phyloP scores from a whole-genome alignment of 2,888 invertebrate species.

The Parascotia fuliginaria region DNA sequence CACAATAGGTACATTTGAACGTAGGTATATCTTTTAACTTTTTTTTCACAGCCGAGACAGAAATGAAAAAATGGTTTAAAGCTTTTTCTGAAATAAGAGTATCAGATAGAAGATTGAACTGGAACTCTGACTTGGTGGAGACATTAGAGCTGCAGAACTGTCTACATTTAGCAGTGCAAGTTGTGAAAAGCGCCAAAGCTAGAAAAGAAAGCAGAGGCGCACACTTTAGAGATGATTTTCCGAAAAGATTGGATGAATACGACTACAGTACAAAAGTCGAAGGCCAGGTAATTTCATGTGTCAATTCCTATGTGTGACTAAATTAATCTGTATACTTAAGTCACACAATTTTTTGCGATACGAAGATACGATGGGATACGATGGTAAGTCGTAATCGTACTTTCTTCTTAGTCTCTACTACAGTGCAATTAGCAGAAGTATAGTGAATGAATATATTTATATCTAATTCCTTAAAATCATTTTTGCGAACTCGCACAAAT shows the following conservation, averaged over 20 bases:
- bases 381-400: too few species aligned
- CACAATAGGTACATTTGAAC: too few species aligned
- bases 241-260: slow-evolving; percentile 94
- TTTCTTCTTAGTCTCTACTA: too few species aligned
- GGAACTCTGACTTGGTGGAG: slow-evolving; percentile 98
- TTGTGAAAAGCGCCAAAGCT: slow-evolving; percentile 93
- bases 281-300: slow-evolving; percentile 89
- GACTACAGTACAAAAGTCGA: slow-evolving; percentile 95
- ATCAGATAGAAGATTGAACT: slow-evolving; percentile 90
- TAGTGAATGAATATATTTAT: too few species aligned
- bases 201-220: slow-evolving; percentile 99
- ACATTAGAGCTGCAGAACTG: slow-evolving; percentile 98
- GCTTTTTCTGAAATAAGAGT: slow-evolving; percentile 91
- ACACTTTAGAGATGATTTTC: slow-evolving; percentile 98
- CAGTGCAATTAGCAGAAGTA: too few species aligned
- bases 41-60: slow-evolving; percentile 53
- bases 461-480: too few species aligned
- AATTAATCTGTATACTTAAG: too few species aligned
- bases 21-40: too few species aligned
- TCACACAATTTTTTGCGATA: too few species aligned
- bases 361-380: too few species aligned
- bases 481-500: too few species aligned
- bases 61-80: slow-evolving; percentile 90
- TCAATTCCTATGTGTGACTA: too few species aligned
- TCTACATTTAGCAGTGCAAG: slow-evolving; percentile 93